Evolutionary conservation across 2,888 invertebrate genomes (phyloP), one percentile per base, ranked within the genome.

Genomic region (Synergus itoensis): DNA sequence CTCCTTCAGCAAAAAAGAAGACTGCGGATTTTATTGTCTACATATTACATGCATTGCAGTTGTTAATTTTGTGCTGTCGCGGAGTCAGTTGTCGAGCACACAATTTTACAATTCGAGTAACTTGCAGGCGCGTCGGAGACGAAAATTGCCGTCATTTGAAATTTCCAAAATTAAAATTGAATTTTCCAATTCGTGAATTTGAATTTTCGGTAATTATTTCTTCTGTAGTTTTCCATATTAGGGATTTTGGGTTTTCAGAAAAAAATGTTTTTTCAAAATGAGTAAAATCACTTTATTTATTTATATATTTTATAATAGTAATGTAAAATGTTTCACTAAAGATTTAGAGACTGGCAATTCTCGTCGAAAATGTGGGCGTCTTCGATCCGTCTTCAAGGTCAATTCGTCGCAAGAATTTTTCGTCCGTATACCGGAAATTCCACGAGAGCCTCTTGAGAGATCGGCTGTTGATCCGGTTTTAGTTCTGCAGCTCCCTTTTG

Each of bases 311-410:
- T 28, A 28, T 28, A 28, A 28, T 28, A 28, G 3, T 28, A 28
- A 28, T 28, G 2, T 28, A 28, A 28, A 28, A 28, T 28, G 28
- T 28, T 28, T 28, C 28, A 28, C 28, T 28, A 28, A 28, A 28
- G 28, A 8, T 53, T n/a, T n/a, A 7, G 8, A 8, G n/a, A 7
- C 53, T 53, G 53, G 1, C 9, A 28, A 14, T 28, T 48, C 5
- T 18, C 43, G 45, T 12, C 21, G 14, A 69, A 69, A 45, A 45
- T 69, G 69, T 45, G 48, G 48, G 8, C 80, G 79, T 53, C 63
- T 21, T 21, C 76, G 53, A 82, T 80, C 73, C 69, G 77, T 81
- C 77, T 80, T 79, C 77, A 77, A 78, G 78, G 77, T 82, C 77
- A 79, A 48, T 80, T 11, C 69, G 41, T 9, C 41, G 48, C 65